Evolutionary conservation across 2,797 vertebrate species (phyloP).

Genomic region (Hipposideros larvatus): DNA sequence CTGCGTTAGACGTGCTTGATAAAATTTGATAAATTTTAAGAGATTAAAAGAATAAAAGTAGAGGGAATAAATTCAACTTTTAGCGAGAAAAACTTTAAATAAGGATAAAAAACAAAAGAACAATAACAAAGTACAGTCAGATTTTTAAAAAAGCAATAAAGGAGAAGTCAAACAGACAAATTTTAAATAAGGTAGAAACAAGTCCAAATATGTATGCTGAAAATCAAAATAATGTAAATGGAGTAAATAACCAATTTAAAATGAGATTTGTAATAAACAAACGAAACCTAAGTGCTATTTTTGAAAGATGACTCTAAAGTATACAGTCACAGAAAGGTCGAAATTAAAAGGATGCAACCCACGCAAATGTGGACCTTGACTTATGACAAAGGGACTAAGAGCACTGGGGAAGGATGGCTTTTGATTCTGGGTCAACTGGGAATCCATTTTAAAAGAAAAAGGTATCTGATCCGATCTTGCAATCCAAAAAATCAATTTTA

Average conservation of each 20-base stretch:
- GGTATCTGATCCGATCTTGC: not conserved
- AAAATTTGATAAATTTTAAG: not conserved
- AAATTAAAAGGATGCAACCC: not conserved
- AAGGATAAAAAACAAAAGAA: not conserved
- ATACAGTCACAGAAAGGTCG: not conserved
- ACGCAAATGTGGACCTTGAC: not conserved
- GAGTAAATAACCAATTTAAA: not conserved
- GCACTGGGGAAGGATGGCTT: not conserved
- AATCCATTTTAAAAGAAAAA: not conserved
- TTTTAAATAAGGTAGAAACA: not conserved
- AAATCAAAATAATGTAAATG: not conserved
- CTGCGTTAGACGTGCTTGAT: not conserved
- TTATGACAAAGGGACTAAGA: not conserved
- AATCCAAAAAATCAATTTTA: not conserved
- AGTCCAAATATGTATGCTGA: not conserved
- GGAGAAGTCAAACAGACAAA: not conserved
- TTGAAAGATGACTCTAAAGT: not conserved
- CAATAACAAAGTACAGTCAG: not conserved
- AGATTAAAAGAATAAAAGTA: not conserved
- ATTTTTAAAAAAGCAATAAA: not conserved
- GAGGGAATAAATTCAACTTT: not conserved
- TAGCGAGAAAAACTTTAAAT: not conserved
- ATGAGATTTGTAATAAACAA: not conserved
- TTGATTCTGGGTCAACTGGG: not conserved
- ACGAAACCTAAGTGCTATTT: not conserved